A percentile compares a stretch with the other conserved stretches of the same genome.
phyloP scores from a whole-genome alignment of 2,888 invertebrate species.

The Pyralis farinalis region DNA sequence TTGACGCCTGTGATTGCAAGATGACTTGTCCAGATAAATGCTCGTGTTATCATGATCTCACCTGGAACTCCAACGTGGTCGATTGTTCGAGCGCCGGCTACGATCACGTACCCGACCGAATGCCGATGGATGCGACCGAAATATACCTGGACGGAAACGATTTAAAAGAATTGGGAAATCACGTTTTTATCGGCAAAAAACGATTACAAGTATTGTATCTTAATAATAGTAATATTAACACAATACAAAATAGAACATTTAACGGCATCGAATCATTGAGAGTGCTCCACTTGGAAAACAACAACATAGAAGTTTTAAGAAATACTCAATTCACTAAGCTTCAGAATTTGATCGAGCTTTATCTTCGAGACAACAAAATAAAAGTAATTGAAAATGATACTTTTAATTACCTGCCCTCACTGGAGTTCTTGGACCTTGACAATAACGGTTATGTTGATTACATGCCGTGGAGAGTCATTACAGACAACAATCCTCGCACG shows the following conservation, averaged over 20 bases:
- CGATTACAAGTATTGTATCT: conserved; percentile 88
- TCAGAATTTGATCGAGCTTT: conserved; percentile 86
- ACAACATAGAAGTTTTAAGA: conserved; percentile 85
- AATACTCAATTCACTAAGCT: conserved; percentile 90
- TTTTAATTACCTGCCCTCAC: conserved; percentile 86
- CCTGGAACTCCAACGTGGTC: conserved; percentile 92
- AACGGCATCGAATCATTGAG: conserved; percentile 88
- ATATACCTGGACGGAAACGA: conserved; percentile 95
- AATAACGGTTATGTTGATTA: conserved; percentile 89
- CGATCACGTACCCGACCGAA: conserved; percentile 87
- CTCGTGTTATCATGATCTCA: conserved; percentile 92
- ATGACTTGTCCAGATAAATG: conserved; percentile 94
- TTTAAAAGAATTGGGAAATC: conserved; percentile 90
- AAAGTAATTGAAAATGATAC: conserved; percentile 87
- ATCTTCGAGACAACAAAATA: conserved; percentile 89
- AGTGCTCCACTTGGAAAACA: conserved; percentile 89
- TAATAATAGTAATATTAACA: conserved; percentile 88
- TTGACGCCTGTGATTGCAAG: conserved; percentile 95
- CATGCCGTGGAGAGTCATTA: conserved; percentile 86
- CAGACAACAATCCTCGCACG: conserved; percentile 84
- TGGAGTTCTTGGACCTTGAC: conserved; percentile 88
- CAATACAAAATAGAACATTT: conserved; percentile 90
- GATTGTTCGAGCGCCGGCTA: conserved; percentile 89
- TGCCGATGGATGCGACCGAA: conserved; percentile 91
- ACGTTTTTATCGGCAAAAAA: conserved; percentile 93